Percentiles rank a stretch among this genome's conserved stretches.
These are phyloP conservation scores for Scomber colias DNA, from an alignment of 2,113 vertebrate genomes.

Conservation along the genomic window DNA sequence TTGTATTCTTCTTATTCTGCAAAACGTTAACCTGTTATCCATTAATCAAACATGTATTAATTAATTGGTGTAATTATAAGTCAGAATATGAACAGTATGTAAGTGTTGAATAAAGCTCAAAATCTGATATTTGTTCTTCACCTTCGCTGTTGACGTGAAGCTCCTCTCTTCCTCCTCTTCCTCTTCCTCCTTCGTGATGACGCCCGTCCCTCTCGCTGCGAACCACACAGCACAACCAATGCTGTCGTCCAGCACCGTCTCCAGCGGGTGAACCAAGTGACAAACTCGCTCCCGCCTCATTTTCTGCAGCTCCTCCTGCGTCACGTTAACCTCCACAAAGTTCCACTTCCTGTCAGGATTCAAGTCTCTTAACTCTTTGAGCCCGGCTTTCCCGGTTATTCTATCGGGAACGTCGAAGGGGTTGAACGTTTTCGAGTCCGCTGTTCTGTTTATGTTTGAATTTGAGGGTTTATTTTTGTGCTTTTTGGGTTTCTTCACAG, in stretches of 20 bases:
- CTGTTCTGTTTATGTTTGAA: not conserved
- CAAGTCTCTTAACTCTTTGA: constrained; percentile 87
- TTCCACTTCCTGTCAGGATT: constrained; percentile 92
- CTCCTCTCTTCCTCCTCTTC: constrained; percentile 63
- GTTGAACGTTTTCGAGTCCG: not conserved
- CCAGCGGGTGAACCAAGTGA: constrained; percentile 89
- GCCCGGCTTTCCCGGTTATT: constrained; percentile 89
- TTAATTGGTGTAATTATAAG: no score
- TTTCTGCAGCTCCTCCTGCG: constrained; percentile 88
- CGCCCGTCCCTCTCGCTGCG: constrained; percentile 90
- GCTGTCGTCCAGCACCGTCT: constrained; percentile 96
- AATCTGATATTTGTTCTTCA: constrained; percentile 59
- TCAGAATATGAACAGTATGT: no score
- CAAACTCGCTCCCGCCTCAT: constrained; percentile 83
- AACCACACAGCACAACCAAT: constrained; percentile 99
- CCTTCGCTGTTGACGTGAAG: constrained; percentile 91
- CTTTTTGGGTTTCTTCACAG: constrained; percentile 59
- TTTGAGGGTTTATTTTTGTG: constrained; percentile 52
- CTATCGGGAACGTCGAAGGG: constrained; percentile 91
- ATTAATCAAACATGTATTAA: no score
- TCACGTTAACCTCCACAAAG: constrained; percentile 94
- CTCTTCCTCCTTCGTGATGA: constrained; percentile 71
- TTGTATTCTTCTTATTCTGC: no score
- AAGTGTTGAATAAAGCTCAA: not conserved
- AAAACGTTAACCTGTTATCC: no score